Percentiles rank a stretch among this genome's conserved stretches.
These are phyloP conservation scores for Brachionichthys hirsutus DNA, from an alignment of 2,113 vertebrate species.

Conservation along the genomic window DNA sequence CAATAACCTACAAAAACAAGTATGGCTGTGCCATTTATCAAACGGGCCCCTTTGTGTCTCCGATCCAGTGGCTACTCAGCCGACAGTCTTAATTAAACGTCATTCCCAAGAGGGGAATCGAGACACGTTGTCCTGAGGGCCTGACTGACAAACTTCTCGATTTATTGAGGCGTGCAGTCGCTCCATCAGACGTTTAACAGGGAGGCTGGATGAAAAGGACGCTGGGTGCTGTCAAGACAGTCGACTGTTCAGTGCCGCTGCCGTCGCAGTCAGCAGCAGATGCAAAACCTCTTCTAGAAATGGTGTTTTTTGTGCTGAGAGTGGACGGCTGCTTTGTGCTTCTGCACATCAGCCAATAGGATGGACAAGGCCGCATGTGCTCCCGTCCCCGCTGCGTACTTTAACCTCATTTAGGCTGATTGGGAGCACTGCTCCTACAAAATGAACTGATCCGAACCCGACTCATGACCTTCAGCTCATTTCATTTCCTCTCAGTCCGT, in stretches of 20 bases:
- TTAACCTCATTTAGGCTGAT: constrained; percentile 45
- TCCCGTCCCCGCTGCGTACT: constrained; percentile 23
- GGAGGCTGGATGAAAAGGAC: no score
- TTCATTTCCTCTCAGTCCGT: constrained; percentile 14
- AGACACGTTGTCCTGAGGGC: constrained; percentile 5
- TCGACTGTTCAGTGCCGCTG: no score
- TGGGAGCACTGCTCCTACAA: not conserved
- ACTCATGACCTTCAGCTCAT: constrained; percentile 19
- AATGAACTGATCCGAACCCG: constrained; percentile 20
- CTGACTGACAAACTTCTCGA: not conserved
- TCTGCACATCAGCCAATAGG: constrained; percentile 31
- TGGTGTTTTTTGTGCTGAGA: constrained; percentile 14
- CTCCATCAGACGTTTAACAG: not conserved
- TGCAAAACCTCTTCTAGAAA: no score
- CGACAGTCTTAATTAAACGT: constrained; percentile 47
- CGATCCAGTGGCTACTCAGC: constrained; percentile 43
- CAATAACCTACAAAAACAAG: not conserved
- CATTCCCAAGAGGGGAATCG: constrained; percentile 21
- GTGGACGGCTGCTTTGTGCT: constrained; percentile 22
- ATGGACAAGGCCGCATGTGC: constrained; percentile 3
- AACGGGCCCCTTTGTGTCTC: constrained; percentile 27
- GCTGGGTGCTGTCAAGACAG: no score
- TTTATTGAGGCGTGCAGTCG: not conserved
- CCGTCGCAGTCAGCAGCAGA: no score
- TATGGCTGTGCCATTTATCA: constrained; percentile 11